A percentile compares a stretch with the other conserved stretches of the same genome.
phyloP scores from a whole-genome alignment of 2,113 vertebrate genomes.

The Salvelinus namaycush region DNA sequence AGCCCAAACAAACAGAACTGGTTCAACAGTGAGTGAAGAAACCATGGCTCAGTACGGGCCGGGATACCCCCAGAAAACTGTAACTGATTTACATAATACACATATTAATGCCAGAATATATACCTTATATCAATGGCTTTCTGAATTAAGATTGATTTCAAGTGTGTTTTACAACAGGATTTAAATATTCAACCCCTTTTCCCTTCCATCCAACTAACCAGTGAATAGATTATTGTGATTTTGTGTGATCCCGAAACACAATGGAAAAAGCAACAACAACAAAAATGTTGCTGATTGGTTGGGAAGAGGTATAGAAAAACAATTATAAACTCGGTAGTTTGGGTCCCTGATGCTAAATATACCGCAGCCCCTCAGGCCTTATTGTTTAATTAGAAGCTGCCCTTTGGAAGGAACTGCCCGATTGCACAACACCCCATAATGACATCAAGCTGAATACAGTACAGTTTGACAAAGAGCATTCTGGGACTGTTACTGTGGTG shows the following conservation, averaged over 20 bases:
- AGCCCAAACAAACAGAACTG: slow-evolving; percentile 71
- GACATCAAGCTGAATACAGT: background rate
- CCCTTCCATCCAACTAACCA: too few relatives aligned
- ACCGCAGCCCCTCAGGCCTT: too few relatives aligned
- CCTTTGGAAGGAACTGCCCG: too few relatives aligned
- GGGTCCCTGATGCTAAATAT: too few relatives aligned
- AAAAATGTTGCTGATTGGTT: background rate
- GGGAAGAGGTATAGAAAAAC: too few relatives aligned
- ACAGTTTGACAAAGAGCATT: background rate
- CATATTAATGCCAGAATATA: slow-evolving; percentile 7
- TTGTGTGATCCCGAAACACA: background rate
- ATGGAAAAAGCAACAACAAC: background rate
- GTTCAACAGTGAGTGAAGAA: slow-evolving; percentile 75
- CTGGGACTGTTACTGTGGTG: background rate
- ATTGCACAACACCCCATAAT: background rate
- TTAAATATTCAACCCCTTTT: too few relatives aligned
- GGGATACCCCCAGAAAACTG: slow-evolving; percentile 52
- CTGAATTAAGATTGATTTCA: background rate
- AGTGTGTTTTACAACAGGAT: too few relatives aligned
- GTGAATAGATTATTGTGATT: too few relatives aligned
- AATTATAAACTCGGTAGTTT: too few relatives aligned
- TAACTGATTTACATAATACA: slow-evolving; percentile 60
- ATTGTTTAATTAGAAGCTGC: too few relatives aligned
- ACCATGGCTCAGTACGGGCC: slow-evolving; percentile 43
- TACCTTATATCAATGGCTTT: background rate